These are phyloP conservation scores for Ethmia dodecea DNA, from an alignment of 2,888 invertebrate genomes.

Conservation along the genomic window DNA sequence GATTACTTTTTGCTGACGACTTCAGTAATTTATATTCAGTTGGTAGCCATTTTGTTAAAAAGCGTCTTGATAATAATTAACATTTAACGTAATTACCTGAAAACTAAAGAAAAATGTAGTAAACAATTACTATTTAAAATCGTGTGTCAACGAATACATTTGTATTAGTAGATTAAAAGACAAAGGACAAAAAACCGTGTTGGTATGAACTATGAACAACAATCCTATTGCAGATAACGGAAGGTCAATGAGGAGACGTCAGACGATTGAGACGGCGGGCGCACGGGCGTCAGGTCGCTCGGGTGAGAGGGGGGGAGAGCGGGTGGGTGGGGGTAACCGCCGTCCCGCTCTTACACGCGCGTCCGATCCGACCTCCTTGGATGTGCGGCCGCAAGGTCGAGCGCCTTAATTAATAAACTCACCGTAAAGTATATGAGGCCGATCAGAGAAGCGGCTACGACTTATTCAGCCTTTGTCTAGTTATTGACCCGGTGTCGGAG, in stretches of 20 bases:
- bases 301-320: slow-evolving; percentile 22
- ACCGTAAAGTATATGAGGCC: slow-evolving; percentile 76
- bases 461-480: slow-evolving; percentile 72
- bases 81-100: too few relatives aligned
- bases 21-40: too few relatives aligned
- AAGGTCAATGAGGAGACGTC: slow-evolving; percentile 73
- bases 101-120: too few relatives aligned
- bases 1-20: slow-evolving; percentile 1
- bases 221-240: slow-evolving; percentile 66
- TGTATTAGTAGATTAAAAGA: too few relatives aligned
- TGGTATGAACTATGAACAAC: slow-evolving; percentile 25
- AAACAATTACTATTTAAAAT: too few relatives aligned
- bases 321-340: slow-evolving; percentile 26
- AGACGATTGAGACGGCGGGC: slow-evolving; percentile 54
- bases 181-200: slow-evolving; percentile 1
- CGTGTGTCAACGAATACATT: too few relatives aligned
- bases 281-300: slow-evolving; percentile 29
- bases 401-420: slow-evolving; percentile 77
- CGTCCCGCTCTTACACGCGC: slow-evolving; percentile 45
- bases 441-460: slow-evolving; percentile 70
- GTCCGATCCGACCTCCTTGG: slow-evolving; percentile 72
- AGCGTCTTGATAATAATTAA: too few relatives aligned
- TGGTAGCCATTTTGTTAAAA: too few relatives aligned
- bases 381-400: slow-evolving; percentile 76
- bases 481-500: slow-evolving; percentile 65